Base-by-base conservation (phyloP, 2,888 invertebrate genomes). In the Hedychridium roseum region DNA sequence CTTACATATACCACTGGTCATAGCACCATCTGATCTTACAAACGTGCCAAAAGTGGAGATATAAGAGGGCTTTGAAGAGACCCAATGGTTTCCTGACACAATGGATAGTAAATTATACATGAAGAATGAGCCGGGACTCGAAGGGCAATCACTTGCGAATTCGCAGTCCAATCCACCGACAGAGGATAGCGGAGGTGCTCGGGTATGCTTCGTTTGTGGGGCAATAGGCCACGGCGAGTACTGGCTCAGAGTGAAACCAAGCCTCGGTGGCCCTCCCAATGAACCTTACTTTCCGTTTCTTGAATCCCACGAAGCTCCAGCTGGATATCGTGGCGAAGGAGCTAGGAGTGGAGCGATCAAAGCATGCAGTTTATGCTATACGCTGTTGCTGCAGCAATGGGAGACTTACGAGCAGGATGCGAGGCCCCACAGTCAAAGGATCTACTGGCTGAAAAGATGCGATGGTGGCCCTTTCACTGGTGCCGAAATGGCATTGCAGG, bases 281-380 rank as follows among this genome's bases (percentile, higher is more conserved):
- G 91, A 92, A 78, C 89, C 95, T 6, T 92, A 91, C 80, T 96
- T 95, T 81, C 94, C 95, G 37, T 96, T 96, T 81, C 82, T 96
- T 73, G 92, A 92, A 67, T 88, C 90, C 12, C 95, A 95, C 81
- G 90, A 92, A 57, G 88, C 93, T 9, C 95, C 96, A 0, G 82
- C 83, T 45, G 90, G 90, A n/a, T 90, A 90, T 73, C 81, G 85
- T 32, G 80, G 84, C 62, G 78, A 81, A 28, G 71, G 67, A 9
- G 64, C 63, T 3, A 66, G 72, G 32, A 63, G 60, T 42, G 74
- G 74, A 11, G 82, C 83, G 30, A 89, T 92, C 27, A 86, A 88
- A 63, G 86, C 90, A 48, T 96, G 96, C 81, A 87, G 87, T 78
- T 86, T 95, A 20, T 96, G 96, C 81, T 92, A 90, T 80, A 88